These are phyloP conservation scores for Chaenodraco wilsoni DNA, from an alignment of 2,797 vertebrate genomes.

Conservation along the genomic window DNA sequence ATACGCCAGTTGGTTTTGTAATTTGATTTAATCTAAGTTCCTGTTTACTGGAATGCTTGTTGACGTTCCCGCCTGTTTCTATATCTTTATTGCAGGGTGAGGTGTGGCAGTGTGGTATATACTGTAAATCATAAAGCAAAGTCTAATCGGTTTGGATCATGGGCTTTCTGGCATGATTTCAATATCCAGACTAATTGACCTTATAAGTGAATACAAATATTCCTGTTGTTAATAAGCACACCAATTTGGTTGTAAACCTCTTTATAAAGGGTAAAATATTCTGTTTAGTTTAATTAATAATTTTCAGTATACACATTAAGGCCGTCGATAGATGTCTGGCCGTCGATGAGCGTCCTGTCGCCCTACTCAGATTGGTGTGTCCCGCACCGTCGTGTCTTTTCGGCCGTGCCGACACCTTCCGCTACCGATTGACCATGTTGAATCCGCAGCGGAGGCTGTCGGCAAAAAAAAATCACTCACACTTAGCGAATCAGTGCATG, in stretches of 20 bases:
- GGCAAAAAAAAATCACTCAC: too few relatives aligned
- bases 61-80: constrained; percentile 18
- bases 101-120: background rate
- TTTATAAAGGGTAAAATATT: background rate
- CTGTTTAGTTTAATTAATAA: background rate
- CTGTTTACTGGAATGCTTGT: constrained; percentile 48
- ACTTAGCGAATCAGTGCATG: too few relatives aligned
- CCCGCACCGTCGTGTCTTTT: too few relatives aligned
- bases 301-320: background rate
- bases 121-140: constrained; percentile 70
- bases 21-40: background rate
- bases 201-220: background rate
- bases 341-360: too few relatives aligned
- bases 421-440: too few relatives aligned
- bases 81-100: constrained; percentile 16
- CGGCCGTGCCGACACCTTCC: too few relatives aligned
- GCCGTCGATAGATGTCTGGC: too few relatives aligned
- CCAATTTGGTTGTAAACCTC: background rate
- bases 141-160: constrained; percentile 53
- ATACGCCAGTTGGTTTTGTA: too few relatives aligned
- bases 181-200: background rate
- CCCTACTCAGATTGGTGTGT: too few relatives aligned
- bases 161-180: background rate
- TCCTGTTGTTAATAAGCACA: background rate
- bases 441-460: too few relatives aligned